Conservation (phyloP, 2,113 vertebrate genomes). For the Spea bombifrons region DNA sequence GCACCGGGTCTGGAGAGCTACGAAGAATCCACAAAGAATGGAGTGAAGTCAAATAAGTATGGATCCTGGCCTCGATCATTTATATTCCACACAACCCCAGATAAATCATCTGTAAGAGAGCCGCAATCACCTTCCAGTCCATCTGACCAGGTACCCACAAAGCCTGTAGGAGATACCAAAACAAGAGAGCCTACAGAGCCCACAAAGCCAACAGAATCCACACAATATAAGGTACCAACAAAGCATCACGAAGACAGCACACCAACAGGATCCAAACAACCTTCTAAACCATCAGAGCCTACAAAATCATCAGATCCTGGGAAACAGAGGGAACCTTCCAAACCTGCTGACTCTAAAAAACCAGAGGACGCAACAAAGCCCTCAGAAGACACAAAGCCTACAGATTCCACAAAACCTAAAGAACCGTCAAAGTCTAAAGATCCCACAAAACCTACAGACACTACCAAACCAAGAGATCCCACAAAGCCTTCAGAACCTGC, state of each 20-base stretch:
- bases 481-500: not conserved
- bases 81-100: not conserved
- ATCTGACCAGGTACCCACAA: no score
- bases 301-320: no score
- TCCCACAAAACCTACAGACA: not conserved
- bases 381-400: no score
- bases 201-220: not conserved
- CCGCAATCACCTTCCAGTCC: not conserved
- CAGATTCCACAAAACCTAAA: not conserved
- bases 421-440: not conserved
- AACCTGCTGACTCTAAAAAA: no score
- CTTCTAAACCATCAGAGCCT: not conserved
- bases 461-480: not conserved
- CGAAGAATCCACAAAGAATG: not conserved
- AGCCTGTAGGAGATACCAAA: no score
- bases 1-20: not conserved
- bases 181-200: no score
- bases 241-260: not conserved
- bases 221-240: not conserved
- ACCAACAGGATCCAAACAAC: not conserved
- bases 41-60: not conserved
- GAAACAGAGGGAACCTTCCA: no score
- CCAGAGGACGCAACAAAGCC: no score
- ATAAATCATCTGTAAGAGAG: not conserved
- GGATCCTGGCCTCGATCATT: not conserved